Base-by-base conservation (phyloP, 2,113 vertebrate genomes). In the Damaliscus lunatus region DNA sequence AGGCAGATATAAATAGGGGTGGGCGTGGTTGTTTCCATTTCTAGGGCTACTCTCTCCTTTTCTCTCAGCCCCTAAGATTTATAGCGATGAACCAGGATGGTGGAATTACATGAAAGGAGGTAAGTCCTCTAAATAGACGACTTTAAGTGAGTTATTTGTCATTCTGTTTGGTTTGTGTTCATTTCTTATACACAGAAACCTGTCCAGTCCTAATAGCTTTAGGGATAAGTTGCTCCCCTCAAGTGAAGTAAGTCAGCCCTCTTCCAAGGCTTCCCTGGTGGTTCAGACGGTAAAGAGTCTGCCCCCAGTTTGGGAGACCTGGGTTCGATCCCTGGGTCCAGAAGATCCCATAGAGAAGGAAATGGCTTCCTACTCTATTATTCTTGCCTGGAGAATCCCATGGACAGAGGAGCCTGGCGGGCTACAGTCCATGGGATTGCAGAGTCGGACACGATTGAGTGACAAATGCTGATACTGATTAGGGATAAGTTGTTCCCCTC, bases 81-180 rank as follows among this genome's bases (percentile, higher is more conserved):
- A 83, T 87, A 77, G 91, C 52, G 27, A 60, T 55, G 87, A 91
- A 48, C 71, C 82, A 62, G 40, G 15, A 48, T 90, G 71, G 48
- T 74, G 17, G 59, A 80, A 78, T 74, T 60, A 55, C 21, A 6
- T 46, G 80, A 19, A 23, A 6, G 8, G 21, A 31, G 46, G 17
- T 23, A 6, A 21, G 33, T 55, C 48, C 48, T 84, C 16, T 11
- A 60, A 57, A n/a, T 21, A 53, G 86, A 13, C 11, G 21, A 29
- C 43, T 86, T 53, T 62, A 48, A 53, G 60, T 27, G 84, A 55
- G 57, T 87, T 36, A 40, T 48, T 60, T 21, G 81, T 62, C 43
- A 2, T 52, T 87, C 33, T 95, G 31, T 81, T 90, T 81, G 52
- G 60, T 81, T 80, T 90, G 25, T 90, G 31, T 36, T 88, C 3